These are phyloP conservation scores for Rousettus leschenaultii DNA, from an alignment of 2,113 vertebrate species.

Conservation along the genomic window DNA sequence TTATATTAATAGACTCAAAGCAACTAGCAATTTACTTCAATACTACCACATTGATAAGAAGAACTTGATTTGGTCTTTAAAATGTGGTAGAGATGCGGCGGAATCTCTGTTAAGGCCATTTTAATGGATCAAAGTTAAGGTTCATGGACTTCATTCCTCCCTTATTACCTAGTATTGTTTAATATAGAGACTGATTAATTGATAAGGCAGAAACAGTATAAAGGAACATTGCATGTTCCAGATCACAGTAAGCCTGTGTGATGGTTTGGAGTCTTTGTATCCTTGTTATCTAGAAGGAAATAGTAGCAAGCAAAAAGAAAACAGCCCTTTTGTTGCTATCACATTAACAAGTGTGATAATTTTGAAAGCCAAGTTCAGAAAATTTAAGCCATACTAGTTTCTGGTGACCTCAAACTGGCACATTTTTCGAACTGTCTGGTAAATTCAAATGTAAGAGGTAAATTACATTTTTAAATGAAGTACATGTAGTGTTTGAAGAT, in stretches of 20 bases:
- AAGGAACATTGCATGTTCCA: neutral
- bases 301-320: conserved; percentile 10
- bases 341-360: neutral
- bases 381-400: conserved; percentile 25
- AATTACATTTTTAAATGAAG: conserved; percentile 65
- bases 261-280: neutral
- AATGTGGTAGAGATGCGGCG: no score
- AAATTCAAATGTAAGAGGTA: conserved; percentile 67
- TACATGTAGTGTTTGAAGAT: conserved; percentile 44
- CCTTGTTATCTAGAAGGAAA: neutral
- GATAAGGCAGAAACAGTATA: neutral
- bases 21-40: neutral
- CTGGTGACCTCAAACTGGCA: neutral
- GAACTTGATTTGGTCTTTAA: no score
- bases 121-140: neutral
- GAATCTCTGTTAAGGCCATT: neutral
- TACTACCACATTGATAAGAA: neutral
- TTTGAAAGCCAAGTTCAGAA: conserved; percentile 30
- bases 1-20: neutral
- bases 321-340: neutral
- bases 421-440: conserved; percentile 21
- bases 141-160: neutral
- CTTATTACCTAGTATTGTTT: neutral
- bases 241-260: neutral
- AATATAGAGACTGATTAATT: neutral